A percentile compares a stretch with the other conserved stretches of the same genome.
phyloP scores from a whole-genome alignment of 2,113 vertebrate species.

The Cavia porcellus region DNA sequence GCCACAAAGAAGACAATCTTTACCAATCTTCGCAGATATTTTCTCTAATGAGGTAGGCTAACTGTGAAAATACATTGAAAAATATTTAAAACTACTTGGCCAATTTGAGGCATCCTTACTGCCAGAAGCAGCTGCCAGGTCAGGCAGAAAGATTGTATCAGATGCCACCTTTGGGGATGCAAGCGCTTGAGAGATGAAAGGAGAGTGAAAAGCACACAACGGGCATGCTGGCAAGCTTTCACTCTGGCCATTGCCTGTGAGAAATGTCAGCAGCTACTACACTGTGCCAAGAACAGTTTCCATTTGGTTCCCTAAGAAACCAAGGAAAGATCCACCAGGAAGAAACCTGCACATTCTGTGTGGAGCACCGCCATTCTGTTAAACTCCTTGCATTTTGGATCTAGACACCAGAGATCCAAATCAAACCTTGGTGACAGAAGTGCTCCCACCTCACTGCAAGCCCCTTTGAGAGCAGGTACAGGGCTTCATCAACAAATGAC shows the following conservation, averaged over 20 bases:
- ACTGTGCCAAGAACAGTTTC: neutral
- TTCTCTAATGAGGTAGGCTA: neutral
- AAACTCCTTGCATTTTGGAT: neutral
- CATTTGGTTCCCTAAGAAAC: neutral
- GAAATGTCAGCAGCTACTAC: neutral
- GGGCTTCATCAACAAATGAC: neutral
- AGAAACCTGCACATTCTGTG: neutral
- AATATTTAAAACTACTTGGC: neutral
- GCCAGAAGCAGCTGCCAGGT: slow-evolving; percentile 29
- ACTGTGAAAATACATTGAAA: neutral
- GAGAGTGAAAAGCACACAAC: neutral
- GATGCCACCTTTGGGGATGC: neutral
- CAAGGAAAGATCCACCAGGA: neutral
- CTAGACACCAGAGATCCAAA: neutral
- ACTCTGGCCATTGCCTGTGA: neutral
- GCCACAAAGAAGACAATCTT: neutral
- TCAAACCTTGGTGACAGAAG: neutral
- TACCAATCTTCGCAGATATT: neutral
- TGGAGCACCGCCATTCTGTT: neutral
- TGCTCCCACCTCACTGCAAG: neutral
- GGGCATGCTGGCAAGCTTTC: neutral
- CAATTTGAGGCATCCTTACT: neutral
- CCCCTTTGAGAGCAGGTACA: neutral
- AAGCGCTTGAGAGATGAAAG: neutral
- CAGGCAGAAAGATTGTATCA: slow-evolving; percentile 21